These are phyloP conservation scores for Campopleginae sp. DNA, from an alignment of 2,888 invertebrate genomes.

Conservation along the genomic window DNA sequence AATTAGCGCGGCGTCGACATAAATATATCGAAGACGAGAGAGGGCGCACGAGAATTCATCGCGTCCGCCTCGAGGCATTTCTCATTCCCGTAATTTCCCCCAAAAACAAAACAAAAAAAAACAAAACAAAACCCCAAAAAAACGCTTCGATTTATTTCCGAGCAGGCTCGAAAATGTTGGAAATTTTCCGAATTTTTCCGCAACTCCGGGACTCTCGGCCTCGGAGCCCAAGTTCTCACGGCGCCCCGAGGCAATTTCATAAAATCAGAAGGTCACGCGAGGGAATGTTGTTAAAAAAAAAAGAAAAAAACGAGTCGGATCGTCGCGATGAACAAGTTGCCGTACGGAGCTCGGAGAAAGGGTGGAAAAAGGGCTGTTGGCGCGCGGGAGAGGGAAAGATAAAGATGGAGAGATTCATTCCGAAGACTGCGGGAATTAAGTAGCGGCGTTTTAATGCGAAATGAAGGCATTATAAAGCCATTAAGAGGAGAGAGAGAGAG, in stretches of 20 bases:
- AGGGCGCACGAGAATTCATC: constrained; percentile 3
- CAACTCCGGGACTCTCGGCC: too few relatives aligned
- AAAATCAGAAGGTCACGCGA: constrained; percentile 14
- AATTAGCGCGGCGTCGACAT: constrained; percentile 79
- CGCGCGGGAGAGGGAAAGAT: constrained; percentile 13
- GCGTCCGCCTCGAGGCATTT: background rate
- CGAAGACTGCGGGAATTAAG: constrained; percentile 66
- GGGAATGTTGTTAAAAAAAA: background rate
- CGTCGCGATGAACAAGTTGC: background rate
- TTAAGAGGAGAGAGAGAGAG: constrained; percentile 72
- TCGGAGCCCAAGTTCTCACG: background rate
- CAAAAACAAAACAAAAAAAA: background rate
- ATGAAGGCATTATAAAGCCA: constrained; percentile 83
- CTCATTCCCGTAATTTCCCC: constrained; percentile 3
- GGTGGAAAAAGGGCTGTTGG: constrained; percentile 34
- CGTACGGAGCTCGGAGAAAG: constrained; percentile 26
- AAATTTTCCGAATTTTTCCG: too few relatives aligned
- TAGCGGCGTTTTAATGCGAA: constrained; percentile 79
- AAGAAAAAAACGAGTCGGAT: constrained; percentile 10
- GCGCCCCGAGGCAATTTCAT: background rate
- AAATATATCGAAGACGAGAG: constrained; percentile 78
- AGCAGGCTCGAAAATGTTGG: background rate
- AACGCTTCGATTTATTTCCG: background rate
- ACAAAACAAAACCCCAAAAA: background rate
- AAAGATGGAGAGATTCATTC: constrained; percentile 26